A percentile compares a stretch with the other conserved stretches of the same genome.
Conservation (phyloP, 2,113 vertebrate genomes). For the Manacus vitellinus region DNA sequence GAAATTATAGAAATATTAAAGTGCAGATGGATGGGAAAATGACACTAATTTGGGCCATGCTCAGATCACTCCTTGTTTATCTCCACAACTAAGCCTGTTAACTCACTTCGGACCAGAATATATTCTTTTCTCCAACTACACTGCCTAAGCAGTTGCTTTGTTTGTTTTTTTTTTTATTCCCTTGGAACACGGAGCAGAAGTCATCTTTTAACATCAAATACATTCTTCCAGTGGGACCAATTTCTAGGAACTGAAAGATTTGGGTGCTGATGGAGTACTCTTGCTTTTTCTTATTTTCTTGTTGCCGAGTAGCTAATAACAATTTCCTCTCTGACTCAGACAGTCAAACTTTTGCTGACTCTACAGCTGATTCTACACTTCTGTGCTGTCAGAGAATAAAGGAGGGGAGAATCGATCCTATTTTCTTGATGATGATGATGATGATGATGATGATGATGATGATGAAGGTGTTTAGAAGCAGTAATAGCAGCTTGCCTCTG, state of each 20-base stretch:
- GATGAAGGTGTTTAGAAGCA: background rate
- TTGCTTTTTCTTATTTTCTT: background rate
- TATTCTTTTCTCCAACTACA: background rate
- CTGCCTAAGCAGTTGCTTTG: background rate
- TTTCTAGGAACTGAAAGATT: background rate
- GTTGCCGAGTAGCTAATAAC: background rate
- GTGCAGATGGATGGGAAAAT: background rate
- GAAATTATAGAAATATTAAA: background rate
- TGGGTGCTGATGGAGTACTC: background rate
- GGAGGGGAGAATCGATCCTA: background rate
- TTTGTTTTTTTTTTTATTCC: background rate
- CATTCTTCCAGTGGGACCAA: constrained; percentile 6
- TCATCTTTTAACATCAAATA: background rate
- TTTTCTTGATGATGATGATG: background rate
- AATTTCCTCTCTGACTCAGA: background rate
- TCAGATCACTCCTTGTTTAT: background rate
- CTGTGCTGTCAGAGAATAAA: background rate
- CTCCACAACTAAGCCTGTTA: background rate
- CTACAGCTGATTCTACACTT: background rate
- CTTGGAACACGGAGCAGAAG: background rate
- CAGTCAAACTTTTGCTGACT: background rate
- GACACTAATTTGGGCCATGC: background rate
- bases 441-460: background rate
- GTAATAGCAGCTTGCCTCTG: background rate
- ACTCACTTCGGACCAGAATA: background rate